Evolutionary conservation across 2,797 vertebrate genomes (phyloP), one percentile per base, ranked within the genome.

Genomic region (Lepus oiostolus): DNA sequence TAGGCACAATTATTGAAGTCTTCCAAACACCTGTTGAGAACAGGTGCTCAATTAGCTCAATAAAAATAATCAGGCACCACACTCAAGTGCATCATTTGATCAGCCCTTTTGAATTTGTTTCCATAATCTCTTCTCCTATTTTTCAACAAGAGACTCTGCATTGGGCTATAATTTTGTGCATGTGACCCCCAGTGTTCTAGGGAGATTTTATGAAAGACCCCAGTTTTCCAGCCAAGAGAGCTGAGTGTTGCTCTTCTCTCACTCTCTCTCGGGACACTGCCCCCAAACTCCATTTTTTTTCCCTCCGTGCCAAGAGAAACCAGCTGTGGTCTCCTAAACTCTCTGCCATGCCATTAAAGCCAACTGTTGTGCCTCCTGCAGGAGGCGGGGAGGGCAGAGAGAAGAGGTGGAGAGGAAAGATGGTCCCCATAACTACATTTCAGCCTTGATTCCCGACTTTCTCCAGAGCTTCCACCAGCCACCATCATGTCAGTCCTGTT

Each of bases 11-110:
- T 67, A 90, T n/a, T 67, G 63, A 84, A 82, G 74, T 80, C 85
- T 63, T 85, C 63, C 83, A 47, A 88, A 87, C 30, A 83, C 92
- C 80, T 94, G 58, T 60, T 75, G 86, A 85, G 88, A 87, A 0
- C n/a, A 88, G 79, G 47, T 6, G 28, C 70, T 63, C 35, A 52
- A 82, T 76, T 50, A 85, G 87, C 79, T 79, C 79, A 67, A 87
- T 5, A n/a, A 68, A 91, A 95, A 79, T 82, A 71, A 86, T 19
- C 24, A 77, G 90, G 62, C 17, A 26, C 16, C n/a, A 54, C 28
- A 7, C 28, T 60, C 30, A 24, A 58, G 71, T 7, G 52, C 21
- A 52, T 52, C 7, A 47, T 63, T 65, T 52, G 17, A 74, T 30
- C 52, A 24, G 32, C 22, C 38, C 63, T 80, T 93, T 58, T 63